Percentiles rank a stretch among this genome's conserved stretches.
phyloP scores from a whole-genome alignment of 92 coral and sea anemone genomes.

The Porites divaricata region DNA sequence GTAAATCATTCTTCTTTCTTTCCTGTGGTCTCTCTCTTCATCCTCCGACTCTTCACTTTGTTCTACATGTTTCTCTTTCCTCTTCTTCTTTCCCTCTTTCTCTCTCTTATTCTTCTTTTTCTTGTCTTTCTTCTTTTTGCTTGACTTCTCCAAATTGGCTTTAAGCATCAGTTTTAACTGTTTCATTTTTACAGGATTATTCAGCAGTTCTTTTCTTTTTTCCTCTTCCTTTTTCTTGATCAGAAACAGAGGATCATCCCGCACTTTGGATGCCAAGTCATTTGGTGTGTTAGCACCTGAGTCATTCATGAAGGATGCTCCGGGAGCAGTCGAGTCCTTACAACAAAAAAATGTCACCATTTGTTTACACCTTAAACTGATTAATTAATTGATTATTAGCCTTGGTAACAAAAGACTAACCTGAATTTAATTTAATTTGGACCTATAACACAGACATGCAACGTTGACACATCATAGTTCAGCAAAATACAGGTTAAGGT shows the following conservation, averaged over 20 bases:
- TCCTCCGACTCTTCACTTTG: conserved; percentile 43
- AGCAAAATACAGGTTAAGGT: too few relatives aligned
- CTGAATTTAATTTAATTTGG: too few relatives aligned
- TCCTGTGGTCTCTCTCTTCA: conserved; percentile 16
- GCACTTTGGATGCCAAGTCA: conserved; percentile 95
- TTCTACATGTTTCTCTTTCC: conserved; percentile 42
- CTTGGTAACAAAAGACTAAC: too few relatives aligned
- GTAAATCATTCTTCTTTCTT: conserved; percentile 45
- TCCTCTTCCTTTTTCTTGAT: conserved; percentile 97
- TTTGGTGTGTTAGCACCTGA: conserved; percentile 74
- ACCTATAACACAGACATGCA: too few relatives aligned
- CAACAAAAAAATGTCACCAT: background rate
- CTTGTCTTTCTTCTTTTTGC: conserved; percentile 87
- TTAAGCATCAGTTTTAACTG: conserved; percentile 90
- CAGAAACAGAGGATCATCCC: conserved; percentile 95
- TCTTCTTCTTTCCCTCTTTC: conserved; percentile 46
- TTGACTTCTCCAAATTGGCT: conserved; percentile 78
- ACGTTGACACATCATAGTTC: too few relatives aligned
- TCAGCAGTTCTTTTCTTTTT: conserved; percentile 87
- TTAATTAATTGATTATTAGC: background rate
- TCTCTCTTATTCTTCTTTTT: conserved; percentile 80
- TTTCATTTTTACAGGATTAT: conserved; percentile 98
- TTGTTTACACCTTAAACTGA: background rate
- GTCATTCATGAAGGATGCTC: conserved; percentile 77
- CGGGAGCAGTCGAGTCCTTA: conserved; percentile 79